Base-by-base conservation (phyloP, 2,888 invertebrate genomes). In the Tridacna crocea region DNA sequence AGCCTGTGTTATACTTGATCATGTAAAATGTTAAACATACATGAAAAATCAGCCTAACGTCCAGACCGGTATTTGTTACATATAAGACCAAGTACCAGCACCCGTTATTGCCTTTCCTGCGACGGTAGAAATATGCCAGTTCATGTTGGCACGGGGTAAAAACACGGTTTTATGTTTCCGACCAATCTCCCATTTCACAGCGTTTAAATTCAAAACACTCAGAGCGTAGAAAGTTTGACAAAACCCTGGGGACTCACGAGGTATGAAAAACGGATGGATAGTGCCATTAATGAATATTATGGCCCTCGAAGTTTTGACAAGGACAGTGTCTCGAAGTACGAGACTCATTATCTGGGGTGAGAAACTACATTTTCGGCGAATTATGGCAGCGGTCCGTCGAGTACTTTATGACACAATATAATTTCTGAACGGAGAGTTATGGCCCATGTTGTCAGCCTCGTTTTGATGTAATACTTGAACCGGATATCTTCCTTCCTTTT, bases 221-320 rank as follows among this genome's bases (percentile, higher is more conserved):
- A 36, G 36, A 66, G 66, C 66, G 26, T 36, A 46, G 66, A 66
- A 66, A 66, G 36, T 66, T 36, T 66, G 66, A 66, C 66, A 79
- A 75, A 79, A 19, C 79, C 51, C 77, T 47, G 12, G 77, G 76
- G 84, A 79, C 72, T 36, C 24, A 12, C 15, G 19, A 65, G 68
- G 77, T 66, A 84, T 84, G 79, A 84, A 84, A 77, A 66, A 55
- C 79, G 76, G 81, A 84, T 84, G 82, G 68, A 48, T 51, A 72
- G 61, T 72, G 55, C 82, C 85, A 85, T 85, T 82, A 85, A 85
- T 82, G 82, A 82, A 82, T 84, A 81, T 84, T 79, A 84, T 82
- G 79, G 80, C 76, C 79, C 68, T 82, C 81, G 79, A 81, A 61
- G 61, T 84, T 82, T 79, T 84, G 84, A 84, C 84, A 84, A 70